Evolutionary conservation across 2,888 invertebrate species (phyloP), one percentile per base, ranked within the genome.

Genomic region (Synergus gifuensis): DNA sequence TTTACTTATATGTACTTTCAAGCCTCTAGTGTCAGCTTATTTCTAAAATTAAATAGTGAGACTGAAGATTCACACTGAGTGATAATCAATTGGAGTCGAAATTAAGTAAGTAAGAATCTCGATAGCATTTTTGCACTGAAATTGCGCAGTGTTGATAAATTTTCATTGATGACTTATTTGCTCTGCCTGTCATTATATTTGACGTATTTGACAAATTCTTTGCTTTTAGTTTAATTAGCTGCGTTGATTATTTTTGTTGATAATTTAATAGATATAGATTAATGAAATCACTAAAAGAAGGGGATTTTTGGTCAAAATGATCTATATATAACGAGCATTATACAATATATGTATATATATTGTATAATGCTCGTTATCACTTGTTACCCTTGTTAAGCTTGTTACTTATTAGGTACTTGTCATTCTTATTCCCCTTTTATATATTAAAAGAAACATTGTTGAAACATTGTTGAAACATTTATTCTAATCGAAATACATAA

Each of bases 61-160:
- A 12, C 22, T 11, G 12, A 18, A 11, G 22, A 22, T 60, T 60
- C 5, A 22, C 28, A 40, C 49, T n/a, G 36, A 12, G 36, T 36
- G 16, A 49, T 28, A 54, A 54, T 49, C 28, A 16, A 36, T 36
- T 54, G 1, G 54, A 5, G n/a, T 16, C n/a, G 54, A 36, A 36
- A 73, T 28, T 28, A 49, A 54, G 73, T 73, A 73, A 54, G 73
- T 54, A n/a, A 11, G n/a, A 11, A 54, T 11, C n/a, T 36, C 28
- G 16, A 73, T 28, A 8, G 28, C 16, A 40, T 36, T 73, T 49
- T 49, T 54, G n/a, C 11, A 54, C 36, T 36, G 11, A 49, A 73
- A 73, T 73, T 73, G 73, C 73, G 54, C 73, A 73, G 67, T 67
- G 54, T 7, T 36, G 36, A 16, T 73, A n/a, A 54, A 54, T 46